A percentile compares a stretch with the other conserved stretches of the same genome.
phyloP scores from a whole-genome alignment of 2,113 vertebrate species.

The Procapra przewalskii region DNA sequence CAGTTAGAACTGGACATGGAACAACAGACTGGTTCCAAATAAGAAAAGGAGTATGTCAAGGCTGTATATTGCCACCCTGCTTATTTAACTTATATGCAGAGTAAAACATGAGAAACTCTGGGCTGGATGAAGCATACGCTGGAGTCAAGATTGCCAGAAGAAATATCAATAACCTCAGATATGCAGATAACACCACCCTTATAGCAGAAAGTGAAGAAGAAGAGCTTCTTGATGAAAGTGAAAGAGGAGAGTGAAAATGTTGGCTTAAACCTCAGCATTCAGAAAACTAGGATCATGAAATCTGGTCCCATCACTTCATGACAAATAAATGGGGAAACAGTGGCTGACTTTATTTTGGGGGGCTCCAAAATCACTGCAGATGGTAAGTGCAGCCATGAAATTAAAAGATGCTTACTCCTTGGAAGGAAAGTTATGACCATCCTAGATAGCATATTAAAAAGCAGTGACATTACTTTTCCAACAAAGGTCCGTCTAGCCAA shows the following conservation, averaged over 20 bases:
- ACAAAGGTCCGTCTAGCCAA: neutral
- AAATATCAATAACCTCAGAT: neutral
- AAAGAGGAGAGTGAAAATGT: neutral
- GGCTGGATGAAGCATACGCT: neutral
- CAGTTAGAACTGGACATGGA: neutral
- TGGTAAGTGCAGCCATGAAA: neutral
- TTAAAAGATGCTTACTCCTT: neutral
- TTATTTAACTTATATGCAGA: neutral
- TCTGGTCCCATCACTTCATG: neutral
- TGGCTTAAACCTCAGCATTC: neutral
- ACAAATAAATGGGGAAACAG: neutral
- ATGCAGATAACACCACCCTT: neutral
- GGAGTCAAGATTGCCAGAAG: rapidly evolving
- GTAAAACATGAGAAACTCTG: rapidly evolving
- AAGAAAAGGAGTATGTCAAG: neutral
- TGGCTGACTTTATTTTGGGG: neutral
- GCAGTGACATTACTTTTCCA: neutral
- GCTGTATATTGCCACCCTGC: neutral
- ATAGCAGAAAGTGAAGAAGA: neutral
- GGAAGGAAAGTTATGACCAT: neutral
- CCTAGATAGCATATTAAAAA: neutral
- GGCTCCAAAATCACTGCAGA: neutral
- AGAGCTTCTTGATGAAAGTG: neutral
- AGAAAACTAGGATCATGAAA: neutral
- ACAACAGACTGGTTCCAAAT: neutral